Conservation (phyloP, 2,888 invertebrate species). For the Matsumyia berberina region DNA sequence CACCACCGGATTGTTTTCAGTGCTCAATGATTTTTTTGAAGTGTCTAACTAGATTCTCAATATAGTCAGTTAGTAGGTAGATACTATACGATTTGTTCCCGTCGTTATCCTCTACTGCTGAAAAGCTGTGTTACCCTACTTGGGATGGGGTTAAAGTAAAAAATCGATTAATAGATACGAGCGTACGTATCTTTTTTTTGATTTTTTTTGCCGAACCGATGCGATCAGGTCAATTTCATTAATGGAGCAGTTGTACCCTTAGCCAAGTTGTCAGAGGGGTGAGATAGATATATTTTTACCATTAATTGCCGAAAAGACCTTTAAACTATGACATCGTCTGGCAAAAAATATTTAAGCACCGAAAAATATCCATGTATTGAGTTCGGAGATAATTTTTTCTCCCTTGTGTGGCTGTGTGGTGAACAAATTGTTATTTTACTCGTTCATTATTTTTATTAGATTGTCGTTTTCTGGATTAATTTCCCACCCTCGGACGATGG, state of each 20-base stretch:
- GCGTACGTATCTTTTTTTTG: conserved; percentile 23
- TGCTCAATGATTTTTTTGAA: too few relatives aligned
- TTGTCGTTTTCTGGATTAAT: conserved; percentile 60
- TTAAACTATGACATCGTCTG: conserved; percentile 17
- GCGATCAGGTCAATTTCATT: conserved; percentile 54
- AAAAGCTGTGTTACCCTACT: conserved; percentile 11
- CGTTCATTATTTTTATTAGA: conserved; percentile 64
- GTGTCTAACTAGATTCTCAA: too few relatives aligned
- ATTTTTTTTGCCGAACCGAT: conserved; percentile 21
- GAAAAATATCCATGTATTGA: conserved; percentile 1
- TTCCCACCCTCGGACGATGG: conserved; percentile 30
- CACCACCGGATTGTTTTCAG: too few relatives aligned
- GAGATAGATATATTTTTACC: neutral
- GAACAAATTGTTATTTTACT: conserved; percentile 57
- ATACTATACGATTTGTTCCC: neutral
- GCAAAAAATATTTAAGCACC: neutral
- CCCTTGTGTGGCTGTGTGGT: conserved; percentile 23
- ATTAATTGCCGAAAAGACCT: neutral
- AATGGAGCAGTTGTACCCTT: conserved; percentile 15
- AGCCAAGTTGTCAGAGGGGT: conserved; percentile 8
- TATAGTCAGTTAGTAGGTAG: too few relatives aligned
- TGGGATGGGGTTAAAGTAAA: neutral
- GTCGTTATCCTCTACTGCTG: neutral
- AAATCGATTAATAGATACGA: conserved; percentile 39
- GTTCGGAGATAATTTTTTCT: neutral